Evolutionary conservation across 2,113 vertebrate species (phyloP), one percentile per base, ranked within the genome.

Genomic region (Cheilinus undulatus): DNA sequence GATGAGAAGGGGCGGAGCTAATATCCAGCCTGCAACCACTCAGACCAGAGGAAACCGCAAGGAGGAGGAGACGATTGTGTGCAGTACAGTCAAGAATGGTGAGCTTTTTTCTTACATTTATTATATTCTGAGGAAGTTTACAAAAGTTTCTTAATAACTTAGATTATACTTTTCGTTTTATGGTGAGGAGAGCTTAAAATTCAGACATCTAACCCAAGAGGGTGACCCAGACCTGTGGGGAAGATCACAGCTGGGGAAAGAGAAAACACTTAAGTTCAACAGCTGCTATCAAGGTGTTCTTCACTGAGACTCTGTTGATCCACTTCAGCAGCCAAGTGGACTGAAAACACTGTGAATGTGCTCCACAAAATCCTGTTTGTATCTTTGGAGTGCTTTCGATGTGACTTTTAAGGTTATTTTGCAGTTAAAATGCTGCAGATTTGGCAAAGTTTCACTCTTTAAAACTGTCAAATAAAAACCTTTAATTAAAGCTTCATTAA

Each of bases 41-140:
- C 92, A 92, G 65, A 91, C 88, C 28, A 84, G 92, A 83, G 92
- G 87, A 51, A 90, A 22, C 22, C 95, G 95, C 82, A 95, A 95
- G 80, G 98, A 99, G 34, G 97, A 99, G 90, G 98, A 99, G 86
- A 97, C 94, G 0, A 95, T 99, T 19, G 92, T 99, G 78, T 99
- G 98, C 89, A 96, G 95, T 82, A 99, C 97, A 0, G 95, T 98
- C 74, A 96, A 90, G 88, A 98, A 96, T 0, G 97, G 98, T 99
- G 70, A 85, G 97, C 84, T 4, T 20, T 2, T n/a, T 19, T 2
- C 0, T 43, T n/a, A 7, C 2, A 56, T 54, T 10, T 10, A 53
- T 23, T 2, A 7, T 1, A 51, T 45, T 74, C 26, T 3, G 34
- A 32, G 23, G 17, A 15, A 27, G 43, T 54, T 54, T n/a, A n/a